Conservation (phyloP, 2,888 invertebrate species). For the Tinea pellionella region DNA sequence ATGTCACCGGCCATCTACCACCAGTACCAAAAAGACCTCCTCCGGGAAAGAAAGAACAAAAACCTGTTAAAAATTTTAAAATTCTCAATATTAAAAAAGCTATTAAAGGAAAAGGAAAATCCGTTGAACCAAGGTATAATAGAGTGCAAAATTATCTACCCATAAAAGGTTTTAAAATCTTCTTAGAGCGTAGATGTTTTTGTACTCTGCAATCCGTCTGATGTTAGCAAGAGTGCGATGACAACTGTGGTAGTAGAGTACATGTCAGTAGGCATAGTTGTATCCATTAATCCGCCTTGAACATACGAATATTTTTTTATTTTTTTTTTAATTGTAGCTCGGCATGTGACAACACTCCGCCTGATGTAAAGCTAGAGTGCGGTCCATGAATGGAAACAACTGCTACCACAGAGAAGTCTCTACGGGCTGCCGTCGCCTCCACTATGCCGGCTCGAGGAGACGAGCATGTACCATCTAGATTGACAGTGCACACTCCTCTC, state of each 20-base stretch:
- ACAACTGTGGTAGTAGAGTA: not conserved
- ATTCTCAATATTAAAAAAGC: constrained; percentile 72
- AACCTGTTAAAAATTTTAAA: constrained; percentile 62
- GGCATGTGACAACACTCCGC: too few species aligned
- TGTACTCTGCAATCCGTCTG: too few species aligned
- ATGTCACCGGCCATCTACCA: constrained; percentile 46
- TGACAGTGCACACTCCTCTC: too few species aligned
- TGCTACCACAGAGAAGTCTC: too few species aligned
- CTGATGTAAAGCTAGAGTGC: too few species aligned
- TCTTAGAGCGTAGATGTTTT: too few species aligned
- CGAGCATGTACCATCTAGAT: too few species aligned
- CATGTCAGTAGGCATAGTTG: not conserved
- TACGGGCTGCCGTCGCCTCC: too few species aligned
- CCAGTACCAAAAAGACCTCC: constrained; percentile 55
- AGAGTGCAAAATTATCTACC: not conserved
- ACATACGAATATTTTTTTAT: too few species aligned
- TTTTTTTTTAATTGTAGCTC: too few species aligned
- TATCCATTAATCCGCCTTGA: not conserved
- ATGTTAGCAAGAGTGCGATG: not conserved
- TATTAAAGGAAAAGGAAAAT: constrained; percentile 61
- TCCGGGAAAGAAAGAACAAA: constrained; percentile 36
- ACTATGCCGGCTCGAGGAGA: too few species aligned
- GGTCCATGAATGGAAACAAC: too few species aligned
- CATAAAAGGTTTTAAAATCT: not conserved
- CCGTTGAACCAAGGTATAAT: constrained; percentile 58